Evolutionary conservation across 2,888 invertebrate species (phyloP).

Genomic region (Meteorus cinctellus): DNA sequence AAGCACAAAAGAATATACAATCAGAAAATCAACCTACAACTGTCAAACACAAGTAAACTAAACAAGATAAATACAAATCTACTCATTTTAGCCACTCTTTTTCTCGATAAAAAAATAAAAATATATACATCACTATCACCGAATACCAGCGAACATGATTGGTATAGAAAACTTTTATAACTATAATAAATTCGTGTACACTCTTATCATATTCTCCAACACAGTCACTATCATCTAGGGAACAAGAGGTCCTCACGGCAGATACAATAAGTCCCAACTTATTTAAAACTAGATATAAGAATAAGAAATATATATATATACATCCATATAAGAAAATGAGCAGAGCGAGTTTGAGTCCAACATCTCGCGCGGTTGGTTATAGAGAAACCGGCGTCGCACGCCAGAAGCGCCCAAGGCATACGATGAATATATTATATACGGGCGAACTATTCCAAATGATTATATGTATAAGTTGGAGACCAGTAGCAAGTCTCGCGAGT

Average conservation of each 20-base stretch:
- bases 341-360: slow-evolving; percentile 27
- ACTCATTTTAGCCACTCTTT: no score
- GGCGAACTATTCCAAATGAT: slow-evolving; percentile 50
- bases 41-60: no score
- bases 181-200: neutral
- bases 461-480: slow-evolving; percentile 50
- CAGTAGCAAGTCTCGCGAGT: slow-evolving; percentile 23
- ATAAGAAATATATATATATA: slow-evolving; percentile 1
- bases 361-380: slow-evolving; percentile 31
- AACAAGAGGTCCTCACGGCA: neutral
- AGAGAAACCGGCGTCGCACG: slow-evolving; percentile 31
- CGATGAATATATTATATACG: slow-evolving; percentile 41
- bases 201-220: neutral
- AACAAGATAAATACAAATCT: no score
- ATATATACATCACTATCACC: neutral
- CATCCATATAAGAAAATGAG: neutral
- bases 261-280: slow-evolving; percentile 12
- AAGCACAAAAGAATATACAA: no score
- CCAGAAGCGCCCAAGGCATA: slow-evolving; percentile 22
- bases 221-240: neutral
- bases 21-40: no score
- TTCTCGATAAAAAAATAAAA: no score
- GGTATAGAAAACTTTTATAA: neutral
- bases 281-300: neutral
- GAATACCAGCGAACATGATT: neutral